Percentiles rank a stretch among this genome's conserved stretches.
Evolutionary conservation across 2,113 vertebrate genomes (phyloP).

Genomic region (Nibea albiflora): DNA sequence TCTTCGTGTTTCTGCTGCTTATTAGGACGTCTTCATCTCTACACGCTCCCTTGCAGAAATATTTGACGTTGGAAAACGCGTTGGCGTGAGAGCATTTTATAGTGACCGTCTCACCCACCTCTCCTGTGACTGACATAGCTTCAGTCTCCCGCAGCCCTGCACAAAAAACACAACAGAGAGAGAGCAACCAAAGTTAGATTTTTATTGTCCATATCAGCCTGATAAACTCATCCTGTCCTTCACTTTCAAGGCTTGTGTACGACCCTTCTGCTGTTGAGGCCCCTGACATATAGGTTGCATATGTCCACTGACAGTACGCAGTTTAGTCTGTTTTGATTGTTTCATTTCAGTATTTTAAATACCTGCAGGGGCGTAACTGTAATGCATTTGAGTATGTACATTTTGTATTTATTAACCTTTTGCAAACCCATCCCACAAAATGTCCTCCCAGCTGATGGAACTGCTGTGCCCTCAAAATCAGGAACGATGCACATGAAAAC

Average conservation of each 20-base stretch:
- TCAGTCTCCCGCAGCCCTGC: constrained; percentile 41
- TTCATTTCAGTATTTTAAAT: not conserved
- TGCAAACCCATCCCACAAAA: too few species aligned
- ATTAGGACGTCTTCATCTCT: constrained; percentile 23
- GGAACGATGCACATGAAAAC: not conserved
- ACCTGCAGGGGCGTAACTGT: not conserved
- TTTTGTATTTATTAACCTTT: too few species aligned
- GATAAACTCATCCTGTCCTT: not conserved
- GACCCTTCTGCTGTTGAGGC: not conserved
- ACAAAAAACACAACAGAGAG: constrained; percentile 53
- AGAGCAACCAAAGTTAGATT: constrained; percentile 5
- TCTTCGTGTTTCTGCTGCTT: not conserved
- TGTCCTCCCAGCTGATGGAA: too few species aligned
- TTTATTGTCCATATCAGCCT: not conserved
- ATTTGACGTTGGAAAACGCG: constrained; percentile 56
- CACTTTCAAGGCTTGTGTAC: not conserved
- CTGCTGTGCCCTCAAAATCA: not conserved
- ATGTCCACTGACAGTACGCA: not conserved
- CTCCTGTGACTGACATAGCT: constrained; percentile 20
- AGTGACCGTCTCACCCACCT: not conserved
- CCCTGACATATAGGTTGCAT: not conserved
- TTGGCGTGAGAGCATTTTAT: constrained; percentile 49
- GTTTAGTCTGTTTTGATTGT: not conserved
- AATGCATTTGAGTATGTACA: not conserved
- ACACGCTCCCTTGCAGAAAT: constrained; percentile 65